Conservation (phyloP, 2,113 vertebrate species). For the Phalacrocorax brasilianus region DNA sequence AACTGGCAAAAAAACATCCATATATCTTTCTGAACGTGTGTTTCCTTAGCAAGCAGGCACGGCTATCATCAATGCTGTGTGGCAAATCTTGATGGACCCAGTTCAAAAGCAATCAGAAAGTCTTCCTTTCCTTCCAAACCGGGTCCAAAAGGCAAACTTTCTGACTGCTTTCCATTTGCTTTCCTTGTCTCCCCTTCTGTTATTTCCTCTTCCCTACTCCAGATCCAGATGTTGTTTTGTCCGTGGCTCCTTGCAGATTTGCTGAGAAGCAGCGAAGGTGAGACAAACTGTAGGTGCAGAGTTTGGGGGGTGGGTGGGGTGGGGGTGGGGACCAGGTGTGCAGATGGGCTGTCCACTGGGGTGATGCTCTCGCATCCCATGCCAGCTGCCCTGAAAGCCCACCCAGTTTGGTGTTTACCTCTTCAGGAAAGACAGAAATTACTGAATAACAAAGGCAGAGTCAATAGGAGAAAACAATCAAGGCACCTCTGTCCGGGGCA, state of each 20-base stretch:
- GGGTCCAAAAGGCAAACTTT: not conserved
- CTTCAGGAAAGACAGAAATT: not conserved
- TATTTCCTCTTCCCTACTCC: not conserved
- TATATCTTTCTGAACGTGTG: not conserved
- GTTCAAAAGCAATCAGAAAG: not conserved
- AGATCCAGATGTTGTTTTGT: not conserved
- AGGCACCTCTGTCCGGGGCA: not conserved
- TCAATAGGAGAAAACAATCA: not conserved
- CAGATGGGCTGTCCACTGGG: rapidly evolving
- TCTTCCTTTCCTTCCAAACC: not conserved
- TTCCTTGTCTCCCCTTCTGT: not conserved
- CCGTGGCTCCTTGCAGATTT: not conserved
- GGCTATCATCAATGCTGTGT: rapidly evolving
- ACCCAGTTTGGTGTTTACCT: not conserved
- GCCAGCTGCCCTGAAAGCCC: not conserved
- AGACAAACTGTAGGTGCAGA: not conserved
- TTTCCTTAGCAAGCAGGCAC: not conserved
- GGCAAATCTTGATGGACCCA: rapidly evolving
- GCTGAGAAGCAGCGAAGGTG: not conserved
- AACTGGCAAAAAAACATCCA: not conserved
- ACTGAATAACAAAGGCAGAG: not conserved
- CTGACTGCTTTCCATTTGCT: not conserved
- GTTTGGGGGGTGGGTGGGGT: too few relatives aligned
- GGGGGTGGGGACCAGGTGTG: rapidly evolving
- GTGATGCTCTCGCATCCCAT: rapidly evolving